Evolutionary conservation across 1,140 invertebrate species (phyloP).

Genomic region (Drosophila ercepeae): DNA sequence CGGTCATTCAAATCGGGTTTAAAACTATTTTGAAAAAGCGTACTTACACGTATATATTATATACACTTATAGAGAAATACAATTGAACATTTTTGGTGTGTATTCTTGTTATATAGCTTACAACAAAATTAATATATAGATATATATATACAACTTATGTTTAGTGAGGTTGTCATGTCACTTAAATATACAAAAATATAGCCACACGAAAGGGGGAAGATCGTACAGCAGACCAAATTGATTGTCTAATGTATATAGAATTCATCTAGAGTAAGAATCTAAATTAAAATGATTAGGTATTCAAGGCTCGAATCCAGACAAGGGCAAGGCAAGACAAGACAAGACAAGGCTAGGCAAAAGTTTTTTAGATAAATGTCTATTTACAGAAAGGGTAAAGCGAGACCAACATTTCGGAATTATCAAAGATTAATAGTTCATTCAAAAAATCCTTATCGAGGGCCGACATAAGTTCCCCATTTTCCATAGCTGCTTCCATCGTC

Average conservation of each 20-base stretch:
- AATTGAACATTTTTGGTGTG: slow-evolving; percentile 63
- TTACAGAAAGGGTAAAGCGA: slow-evolving; percentile 41
- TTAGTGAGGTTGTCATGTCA: slow-evolving; percentile 80
- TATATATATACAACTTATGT: slow-evolving; percentile 68
- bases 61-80: slow-evolving; percentile 54
- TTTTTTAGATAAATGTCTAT: slow-evolving; percentile 68
- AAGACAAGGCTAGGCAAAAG: slow-evolving; percentile 12
- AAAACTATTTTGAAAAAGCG: slow-evolving; percentile 70
- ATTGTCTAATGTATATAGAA: slow-evolving; percentile 66
- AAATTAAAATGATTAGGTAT: slow-evolving; percentile 49
- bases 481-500: slow-evolving; percentile 29
- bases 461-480: slow-evolving; percentile 22
- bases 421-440: slow-evolving; percentile 21
- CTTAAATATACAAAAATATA: slow-evolving; percentile 53
- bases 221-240: slow-evolving; percentile 63
- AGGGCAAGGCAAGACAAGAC: slow-evolving; percentile 12
- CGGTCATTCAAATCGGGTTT: slow-evolving; percentile 62
- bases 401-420: slow-evolving; percentile 52
- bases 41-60: slow-evolving; percentile 37
- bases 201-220: slow-evolving; percentile 14
- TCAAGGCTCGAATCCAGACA: slow-evolving; percentile 36
- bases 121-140: slow-evolving; percentile 32
- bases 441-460: slow-evolving; percentile 16
- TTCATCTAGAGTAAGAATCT: slow-evolving; percentile 26
- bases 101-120: slow-evolving; percentile 77